Evolutionary conservation across 2,888 invertebrate species (phyloP).

Genomic region (Carabus problematicus): DNA sequence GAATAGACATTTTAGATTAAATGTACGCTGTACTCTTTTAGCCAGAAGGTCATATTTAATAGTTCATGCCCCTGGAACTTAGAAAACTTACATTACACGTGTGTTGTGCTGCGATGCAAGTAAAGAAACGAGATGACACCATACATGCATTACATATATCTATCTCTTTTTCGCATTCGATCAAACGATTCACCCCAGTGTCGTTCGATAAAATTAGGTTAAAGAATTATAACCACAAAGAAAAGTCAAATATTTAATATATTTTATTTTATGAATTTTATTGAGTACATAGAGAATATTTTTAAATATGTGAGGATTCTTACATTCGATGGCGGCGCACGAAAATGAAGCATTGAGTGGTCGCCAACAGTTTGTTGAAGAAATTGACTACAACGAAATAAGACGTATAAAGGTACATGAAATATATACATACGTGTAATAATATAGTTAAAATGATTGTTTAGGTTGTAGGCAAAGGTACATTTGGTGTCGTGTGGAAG

Average conservation of each 20-base stretch:
- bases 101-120: too few relatives aligned
- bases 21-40: too few relatives aligned
- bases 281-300: conserved; percentile 24
- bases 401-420: conserved; percentile 70
- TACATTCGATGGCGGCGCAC: conserved; percentile 55
- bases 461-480: conserved; percentile 90
- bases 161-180: too few relatives aligned
- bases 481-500: conserved; percentile 93
- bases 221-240: conserved; percentile 38
- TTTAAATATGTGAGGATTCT: conserved; percentile 37
- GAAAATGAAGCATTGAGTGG: conserved; percentile 51
- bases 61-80: too few relatives aligned
- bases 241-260: conserved; percentile 24
- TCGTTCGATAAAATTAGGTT: conserved; percentile 37
- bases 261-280: conserved; percentile 22
- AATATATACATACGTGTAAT: conserved; percentile 22
- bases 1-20: too few relatives aligned
- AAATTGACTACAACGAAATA: conserved; percentile 81
- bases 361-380: conserved; percentile 71
- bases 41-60: too few relatives aligned
- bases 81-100: neutral
- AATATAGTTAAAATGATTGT: conserved; percentile 27
- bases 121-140: too few relatives aligned
- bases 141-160: too few relatives aligned
- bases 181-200: conserved; percentile 20